These are phyloP conservation scores for Hypothenemus hampei DNA, from an alignment of 1,140 invertebrate species.

Conservation along the genomic window DNA sequence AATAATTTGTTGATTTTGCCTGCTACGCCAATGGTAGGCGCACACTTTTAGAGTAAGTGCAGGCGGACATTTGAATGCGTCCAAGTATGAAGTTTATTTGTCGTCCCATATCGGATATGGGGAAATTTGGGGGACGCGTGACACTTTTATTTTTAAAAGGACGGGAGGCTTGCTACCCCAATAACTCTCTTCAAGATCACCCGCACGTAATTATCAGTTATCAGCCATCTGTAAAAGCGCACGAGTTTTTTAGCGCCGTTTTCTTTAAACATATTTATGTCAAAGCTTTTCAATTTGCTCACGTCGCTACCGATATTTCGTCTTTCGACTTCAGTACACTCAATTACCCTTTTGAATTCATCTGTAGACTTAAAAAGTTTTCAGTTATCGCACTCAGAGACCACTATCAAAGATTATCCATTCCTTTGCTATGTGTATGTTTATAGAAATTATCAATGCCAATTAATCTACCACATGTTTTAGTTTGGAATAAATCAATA, in stretches of 20 bases:
- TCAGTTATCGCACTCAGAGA: too few species aligned
- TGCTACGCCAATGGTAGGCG: constrained; percentile 30
- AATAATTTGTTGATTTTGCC: not conserved
- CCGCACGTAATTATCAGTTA: constrained; percentile 47
- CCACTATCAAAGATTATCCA: too few species aligned
- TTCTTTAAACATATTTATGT: constrained; percentile 39
- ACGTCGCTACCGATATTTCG: constrained; percentile 28
- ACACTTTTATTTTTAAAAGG: constrained; percentile 43
- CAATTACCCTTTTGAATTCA: constrained; percentile 29
- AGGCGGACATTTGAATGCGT: constrained; percentile 37
- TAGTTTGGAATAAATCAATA: too few species aligned
- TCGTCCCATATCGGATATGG: constrained; percentile 38
- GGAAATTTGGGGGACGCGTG: constrained; percentile 39
- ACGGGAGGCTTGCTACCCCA: constrained; percentile 29
- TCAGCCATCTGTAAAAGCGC: constrained; percentile 39
- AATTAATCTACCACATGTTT: too few species aligned
- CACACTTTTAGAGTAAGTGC: constrained; percentile 43
- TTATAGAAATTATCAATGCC: too few species aligned
- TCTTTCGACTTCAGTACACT: constrained; percentile 26
- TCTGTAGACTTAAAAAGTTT: too few species aligned
- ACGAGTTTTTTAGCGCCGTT: constrained; percentile 41
- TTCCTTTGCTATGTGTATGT: too few species aligned
- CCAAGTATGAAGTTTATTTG: constrained; percentile 45
- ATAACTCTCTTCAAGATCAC: constrained; percentile 43
- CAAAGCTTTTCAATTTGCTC: constrained; percentile 32